Base-by-base conservation (phyloP, 2,113 vertebrate genomes). In the Heteronetta atricapilla region DNA sequence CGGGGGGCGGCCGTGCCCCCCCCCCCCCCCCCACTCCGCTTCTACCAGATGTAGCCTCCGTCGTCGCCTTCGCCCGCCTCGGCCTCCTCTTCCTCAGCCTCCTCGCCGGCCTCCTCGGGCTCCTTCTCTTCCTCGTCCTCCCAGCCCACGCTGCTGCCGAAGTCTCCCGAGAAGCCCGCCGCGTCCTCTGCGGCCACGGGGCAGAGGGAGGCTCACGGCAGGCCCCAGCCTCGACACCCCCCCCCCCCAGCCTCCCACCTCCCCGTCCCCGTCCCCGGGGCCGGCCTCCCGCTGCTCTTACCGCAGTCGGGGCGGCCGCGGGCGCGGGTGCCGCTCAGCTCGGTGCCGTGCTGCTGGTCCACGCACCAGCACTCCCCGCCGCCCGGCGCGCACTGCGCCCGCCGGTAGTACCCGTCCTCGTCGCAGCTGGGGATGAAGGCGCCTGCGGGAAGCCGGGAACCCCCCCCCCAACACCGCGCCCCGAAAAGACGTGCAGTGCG, bases 1-100 rank as follows among this genome's bases (percentile, higher is more conserved):
- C n/a, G n/a, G n/a, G n/a, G n/a, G n/a, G n/a, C n/a, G n/a, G n/a
- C n/a, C n/a, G n/a, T n/a, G n/a, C n/a, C n/a, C n/a, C n/a, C 56
- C 59, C 75, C 46, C 46, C 46, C 33, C 2, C 82, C 56, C 59
- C 75, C 46, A 19, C 46, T 48, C 25, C 13, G 20, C 81, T 91
- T 98, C 98, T 99, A 99, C 99, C 99, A 99, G 97, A 99, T 99
- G 98, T 99, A 99, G 81, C 99, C 99, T 7, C 99, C 99, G 0
- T 99, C 99, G 1, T 99, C 99, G 0, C 98, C 98, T 94, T 99
- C 99, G 13, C 98, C 99, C 1, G 97, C 98, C 94, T 99, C 99
- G 2, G 98, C 99, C 93, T 99, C 98, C 79, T 99, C 99, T 89
- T 99, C 99, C 92, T 99, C 99, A 2, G 98, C 98, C 77, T 99